A percentile compares a stretch with the other conserved stretches of the same genome.
phyloP scores from a whole-genome alignment of 2,888 invertebrate species.

The Brachypalpus laphriformis region DNA sequence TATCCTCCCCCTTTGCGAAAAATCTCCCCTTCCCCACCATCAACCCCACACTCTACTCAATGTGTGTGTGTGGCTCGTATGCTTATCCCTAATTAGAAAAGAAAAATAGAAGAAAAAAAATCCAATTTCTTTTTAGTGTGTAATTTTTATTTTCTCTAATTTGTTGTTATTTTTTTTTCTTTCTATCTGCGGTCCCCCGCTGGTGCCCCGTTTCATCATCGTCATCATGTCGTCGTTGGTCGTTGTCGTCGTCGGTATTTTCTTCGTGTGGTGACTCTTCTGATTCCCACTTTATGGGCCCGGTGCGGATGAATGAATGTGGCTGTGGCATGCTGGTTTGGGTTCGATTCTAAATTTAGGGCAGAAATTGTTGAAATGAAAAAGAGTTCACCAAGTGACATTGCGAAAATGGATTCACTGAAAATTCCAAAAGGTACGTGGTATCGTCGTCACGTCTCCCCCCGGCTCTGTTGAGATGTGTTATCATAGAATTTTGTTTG shows the following conservation, averaged over 20 bases:
- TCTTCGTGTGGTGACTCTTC: slow-evolving; percentile 2
- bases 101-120: slow-evolving; percentile 35
- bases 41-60: slow-evolving; percentile 35
- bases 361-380: slow-evolving; percentile 75
- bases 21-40: slow-evolving; percentile 10
- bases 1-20: slow-evolving; percentile 71
- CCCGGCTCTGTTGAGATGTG: background rate
- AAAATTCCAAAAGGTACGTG: slow-evolving; percentile 81
- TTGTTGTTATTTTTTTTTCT: slow-evolving; percentile 37
- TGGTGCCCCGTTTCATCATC: slow-evolving; percentile 5
- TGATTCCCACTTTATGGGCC: too few relatives aligned
- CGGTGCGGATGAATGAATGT: slow-evolving; percentile 65
- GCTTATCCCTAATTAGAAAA: slow-evolving; percentile 71
- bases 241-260: slow-evolving; percentile 41
- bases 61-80: slow-evolving; percentile 21
- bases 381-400: slow-evolving; percentile 74
- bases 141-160: slow-evolving; percentile 50
- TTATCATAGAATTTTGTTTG: background rate
- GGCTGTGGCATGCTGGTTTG: slow-evolving; percentile 29
- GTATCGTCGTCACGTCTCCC: background rate
- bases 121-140: slow-evolving; percentile 29
- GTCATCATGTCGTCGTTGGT: slow-evolving; percentile 34
- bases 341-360: slow-evolving; percentile 75
- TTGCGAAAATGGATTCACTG: slow-evolving; percentile 80
- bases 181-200: slow-evolving; percentile 18